Conservation (phyloP, 37 sponge, comb jelly and placozoan genomes). For the Dysidea cf. avara region DNA sequence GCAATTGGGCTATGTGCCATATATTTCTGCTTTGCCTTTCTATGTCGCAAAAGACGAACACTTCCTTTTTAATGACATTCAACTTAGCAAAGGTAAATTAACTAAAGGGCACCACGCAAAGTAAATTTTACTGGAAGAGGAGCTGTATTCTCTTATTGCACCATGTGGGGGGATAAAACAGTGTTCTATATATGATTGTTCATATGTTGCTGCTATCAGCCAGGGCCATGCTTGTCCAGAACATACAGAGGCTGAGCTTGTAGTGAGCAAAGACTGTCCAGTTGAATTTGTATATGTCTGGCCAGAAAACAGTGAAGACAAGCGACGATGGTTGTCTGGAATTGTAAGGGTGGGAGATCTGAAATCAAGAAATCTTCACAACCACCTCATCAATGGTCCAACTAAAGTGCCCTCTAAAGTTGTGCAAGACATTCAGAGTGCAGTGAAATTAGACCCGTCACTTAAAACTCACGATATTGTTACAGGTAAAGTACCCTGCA, state of each 20-base stretch:
- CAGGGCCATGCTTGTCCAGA: slow-evolving; percentile 1
- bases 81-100: slow-evolving; percentile 28
- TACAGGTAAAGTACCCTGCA: no score
- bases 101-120: background rate
- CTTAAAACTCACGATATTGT: slow-evolving; percentile 39
- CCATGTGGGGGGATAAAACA: slow-evolving; percentile 34
- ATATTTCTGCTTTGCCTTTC: no score
- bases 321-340: slow-evolving; percentile 39
- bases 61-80: slow-evolving; percentile 43
- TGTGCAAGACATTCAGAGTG: slow-evolving; percentile 16
- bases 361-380: slow-evolving; percentile 21
- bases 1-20: slow-evolving; percentile 10
- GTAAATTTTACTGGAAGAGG: slow-evolving; percentile 1
- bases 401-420: slow-evolving; percentile 34
- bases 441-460: slow-evolving; percentile 15
- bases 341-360: slow-evolving; percentile 8
- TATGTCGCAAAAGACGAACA: no score
- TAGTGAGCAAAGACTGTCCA: slow-evolving; percentile 7
- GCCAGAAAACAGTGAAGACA: slow-evolving; percentile 32
- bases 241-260: slow-evolving; percentile 4
- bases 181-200: slow-evolving; percentile 14
- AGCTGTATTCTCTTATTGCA: slow-evolving; percentile 24
- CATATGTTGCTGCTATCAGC: background rate
- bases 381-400: slow-evolving; percentile 22
- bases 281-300: slow-evolving; percentile 50